Percentiles rank a stretch among this genome's conserved stretches.
Conservation (phyloP, 2,113 vertebrate species). For the Xyliphius kryptos region DNA sequence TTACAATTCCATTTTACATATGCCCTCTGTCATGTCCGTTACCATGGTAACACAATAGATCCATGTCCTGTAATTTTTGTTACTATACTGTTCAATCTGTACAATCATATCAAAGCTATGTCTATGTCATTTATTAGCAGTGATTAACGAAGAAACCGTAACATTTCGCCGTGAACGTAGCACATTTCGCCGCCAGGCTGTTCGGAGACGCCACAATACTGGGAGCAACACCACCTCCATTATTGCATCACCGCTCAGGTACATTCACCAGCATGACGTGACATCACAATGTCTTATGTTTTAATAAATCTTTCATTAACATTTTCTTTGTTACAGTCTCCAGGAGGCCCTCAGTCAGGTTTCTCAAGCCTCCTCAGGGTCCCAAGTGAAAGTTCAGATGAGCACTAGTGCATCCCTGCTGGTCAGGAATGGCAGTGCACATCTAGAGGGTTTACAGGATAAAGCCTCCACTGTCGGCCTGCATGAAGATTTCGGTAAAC, state of each 20-base stretch:
- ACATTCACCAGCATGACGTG: conserved; percentile 40
- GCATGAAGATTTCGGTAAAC: conserved; percentile 89
- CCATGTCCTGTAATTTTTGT: no score
- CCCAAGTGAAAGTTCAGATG: conserved; percentile 87
- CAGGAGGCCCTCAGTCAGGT: conserved; percentile 94
- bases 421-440: conserved; percentile 98
- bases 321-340: conserved; percentile 71
- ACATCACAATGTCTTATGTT: background rate
- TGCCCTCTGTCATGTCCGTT: no score
- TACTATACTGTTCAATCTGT: background rate
- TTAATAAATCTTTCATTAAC: conserved; percentile 7
- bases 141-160: conserved; percentile 88
- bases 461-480: conserved; percentile 89
- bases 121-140: conserved; percentile 77
- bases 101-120: background rate
- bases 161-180: conserved; percentile 94
- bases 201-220: conserved; percentile 96
- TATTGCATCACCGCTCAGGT: conserved; percentile 98
- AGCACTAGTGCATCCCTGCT: conserved; percentile 94
- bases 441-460: conserved; percentile 93
- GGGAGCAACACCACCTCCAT: conserved; percentile 97
- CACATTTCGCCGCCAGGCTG: conserved; percentile 98
- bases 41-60: no score
- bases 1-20: no score
- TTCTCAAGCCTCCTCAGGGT: conserved; percentile 85